These are phyloP conservation scores for Erethizon dorsatum DNA, from an alignment of 2,797 vertebrate genomes.

Conservation along the genomic window DNA sequence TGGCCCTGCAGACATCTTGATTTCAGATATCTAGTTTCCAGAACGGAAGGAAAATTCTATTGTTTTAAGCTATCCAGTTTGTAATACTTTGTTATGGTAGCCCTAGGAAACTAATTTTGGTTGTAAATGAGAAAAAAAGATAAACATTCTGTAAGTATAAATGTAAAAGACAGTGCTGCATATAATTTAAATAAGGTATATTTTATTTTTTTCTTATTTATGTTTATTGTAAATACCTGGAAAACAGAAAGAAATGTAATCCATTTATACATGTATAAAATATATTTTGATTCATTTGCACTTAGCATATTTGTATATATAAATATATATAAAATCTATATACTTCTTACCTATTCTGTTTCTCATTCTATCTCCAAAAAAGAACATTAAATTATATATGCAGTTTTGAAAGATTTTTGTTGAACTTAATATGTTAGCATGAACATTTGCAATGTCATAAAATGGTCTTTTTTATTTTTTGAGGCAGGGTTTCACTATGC, in stretches of 20 bases:
- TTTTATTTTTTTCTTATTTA: not conserved
- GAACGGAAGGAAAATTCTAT: constrained; percentile 25
- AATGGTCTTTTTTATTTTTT: not conserved
- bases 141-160: not conserved
- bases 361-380: not conserved
- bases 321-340: not conserved
- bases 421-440: not conserved
- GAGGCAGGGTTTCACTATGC: not conserved
- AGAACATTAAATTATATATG: not conserved
- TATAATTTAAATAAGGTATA: not conserved
- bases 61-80: not conserved
- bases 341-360: not conserved
- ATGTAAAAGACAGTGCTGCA: not conserved
- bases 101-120: not conserved
- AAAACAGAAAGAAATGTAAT: constrained; percentile 11
- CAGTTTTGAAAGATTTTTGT: constrained; percentile 31
- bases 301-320: not conserved
- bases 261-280: not conserved
- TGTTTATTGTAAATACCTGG: constrained; percentile 45
- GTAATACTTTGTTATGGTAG: not conserved
- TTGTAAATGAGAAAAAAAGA: not conserved
- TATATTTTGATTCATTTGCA: not conserved
- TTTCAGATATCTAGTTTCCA: not conserved
- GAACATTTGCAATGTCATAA: constrained; percentile 23
- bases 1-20: not conserved